Conservation (phyloP, 2,113 vertebrate species). For the Peromyscus polionotus region DNA sequence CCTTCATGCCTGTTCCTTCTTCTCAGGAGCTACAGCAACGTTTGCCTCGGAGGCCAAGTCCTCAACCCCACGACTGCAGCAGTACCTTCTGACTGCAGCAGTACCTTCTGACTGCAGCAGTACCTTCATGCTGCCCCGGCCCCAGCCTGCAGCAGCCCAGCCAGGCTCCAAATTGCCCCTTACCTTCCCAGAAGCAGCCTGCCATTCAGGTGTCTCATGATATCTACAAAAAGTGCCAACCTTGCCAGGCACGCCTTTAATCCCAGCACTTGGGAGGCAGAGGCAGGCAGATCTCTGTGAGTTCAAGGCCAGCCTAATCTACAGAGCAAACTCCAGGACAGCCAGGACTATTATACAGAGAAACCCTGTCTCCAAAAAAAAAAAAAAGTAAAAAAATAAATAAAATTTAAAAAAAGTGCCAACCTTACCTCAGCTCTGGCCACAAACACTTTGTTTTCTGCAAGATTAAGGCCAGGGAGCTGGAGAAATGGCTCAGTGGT, state of each 20-base stretch:
- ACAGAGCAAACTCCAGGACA: too few relatives aligned
- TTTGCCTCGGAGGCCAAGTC: background rate
- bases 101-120: rapidly evolving
- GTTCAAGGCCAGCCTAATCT: too few relatives aligned
- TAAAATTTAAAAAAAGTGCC: background rate
- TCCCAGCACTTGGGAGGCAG: too few relatives aligned
- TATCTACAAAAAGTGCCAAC: background rate
- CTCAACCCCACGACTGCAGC: too few relatives aligned
- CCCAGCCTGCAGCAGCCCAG: background rate
- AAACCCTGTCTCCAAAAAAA: too few relatives aligned
- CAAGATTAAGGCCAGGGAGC: background rate
- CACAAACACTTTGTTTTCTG: background rate
- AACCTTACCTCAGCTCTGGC: background rate
- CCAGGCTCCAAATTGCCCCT: background rate
- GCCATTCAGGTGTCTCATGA: background rate
- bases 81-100: too few relatives aligned
- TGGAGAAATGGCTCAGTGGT: background rate
- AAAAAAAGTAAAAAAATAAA: too few relatives aligned
- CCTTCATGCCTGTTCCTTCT: background rate
- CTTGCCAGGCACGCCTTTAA: too few relatives aligned
- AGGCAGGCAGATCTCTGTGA: too few relatives aligned
- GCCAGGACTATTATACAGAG: too few relatives aligned
- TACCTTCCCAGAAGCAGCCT: background rate
- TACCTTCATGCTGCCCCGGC: too few relatives aligned
- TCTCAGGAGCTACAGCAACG: background rate